Conservation (phyloP, 2,888 invertebrate genomes). For the Amblyjoppa proteus region DNA sequence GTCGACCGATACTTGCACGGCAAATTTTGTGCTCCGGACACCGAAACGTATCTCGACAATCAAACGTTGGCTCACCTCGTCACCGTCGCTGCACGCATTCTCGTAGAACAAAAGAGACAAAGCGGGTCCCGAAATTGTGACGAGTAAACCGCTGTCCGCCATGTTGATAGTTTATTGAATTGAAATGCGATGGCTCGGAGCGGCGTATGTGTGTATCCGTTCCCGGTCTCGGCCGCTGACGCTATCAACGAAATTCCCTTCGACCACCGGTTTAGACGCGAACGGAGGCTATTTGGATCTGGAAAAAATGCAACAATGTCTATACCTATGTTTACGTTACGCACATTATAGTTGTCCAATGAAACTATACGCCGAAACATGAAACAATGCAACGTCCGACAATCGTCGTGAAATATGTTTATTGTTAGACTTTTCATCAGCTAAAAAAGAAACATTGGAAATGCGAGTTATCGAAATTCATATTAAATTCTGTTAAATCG, state of each 20-base stretch:
- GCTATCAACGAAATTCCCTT: not conserved
- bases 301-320: not conserved
- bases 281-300: not conserved
- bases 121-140: conserved; percentile 87
- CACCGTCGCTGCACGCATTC: conserved; percentile 87
- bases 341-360: not conserved
- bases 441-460: not conserved
- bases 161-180: conserved; percentile 76
- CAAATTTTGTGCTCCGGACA: not conserved
- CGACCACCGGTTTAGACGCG: not conserved
- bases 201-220: not conserved
- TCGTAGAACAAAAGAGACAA: conserved; percentile 90
- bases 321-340: not conserved
- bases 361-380: not conserved
- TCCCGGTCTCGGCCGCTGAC: not conserved
- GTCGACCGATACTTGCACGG: not conserved
- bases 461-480: not conserved
- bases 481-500: not conserved
- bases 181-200: not conserved
- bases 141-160: conserved; percentile 80
- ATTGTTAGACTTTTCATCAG: not conserved
- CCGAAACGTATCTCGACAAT: not conserved
- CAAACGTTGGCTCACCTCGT: conserved; percentile 86
- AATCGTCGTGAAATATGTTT: not conserved
- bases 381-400: not conserved